These are phyloP conservation scores for Chymomyza caudatula DNA, from an alignment of 2,888 invertebrate genomes.

Conservation along the genomic window DNA sequence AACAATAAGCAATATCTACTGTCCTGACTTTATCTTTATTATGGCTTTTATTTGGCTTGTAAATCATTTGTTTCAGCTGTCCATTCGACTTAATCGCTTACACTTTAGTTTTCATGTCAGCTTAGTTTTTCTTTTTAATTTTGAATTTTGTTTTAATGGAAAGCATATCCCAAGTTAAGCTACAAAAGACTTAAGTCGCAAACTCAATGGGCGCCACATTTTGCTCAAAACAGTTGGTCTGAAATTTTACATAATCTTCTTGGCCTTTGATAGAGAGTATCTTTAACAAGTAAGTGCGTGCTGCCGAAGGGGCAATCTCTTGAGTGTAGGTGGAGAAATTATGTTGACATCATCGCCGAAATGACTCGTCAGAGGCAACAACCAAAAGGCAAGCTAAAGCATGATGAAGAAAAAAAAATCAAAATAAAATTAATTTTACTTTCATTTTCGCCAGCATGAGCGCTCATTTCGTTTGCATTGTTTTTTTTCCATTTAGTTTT, in stretches of 20 bases:
- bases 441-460: constrained; percentile 49
- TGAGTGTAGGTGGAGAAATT: neutral
- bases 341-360: neutral
- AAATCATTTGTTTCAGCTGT: neutral
- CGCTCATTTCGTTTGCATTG: neutral
- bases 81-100: neutral
- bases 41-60: neutral
- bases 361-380: neutral
- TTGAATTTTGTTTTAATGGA: neutral
- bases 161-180: too few relatives aligned
- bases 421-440: constrained; percentile 66
- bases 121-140: neutral
- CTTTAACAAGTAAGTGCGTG: neutral
- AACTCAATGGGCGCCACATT: too few relatives aligned
- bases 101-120: neutral
- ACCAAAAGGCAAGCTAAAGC: neutral
- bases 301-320: neutral
- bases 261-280: too few relatives aligned
- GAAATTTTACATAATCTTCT: neutral
- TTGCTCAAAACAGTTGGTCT: too few relatives aligned
- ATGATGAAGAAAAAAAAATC: constrained; percentile 22
- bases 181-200: neutral
- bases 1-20: neutral
- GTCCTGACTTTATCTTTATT: neutral
- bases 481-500: neutral